These are phyloP conservation scores for Eudyptes chrysolophus DNA, from an alignment of 2,113 vertebrate species.

Conservation along the genomic window DNA sequence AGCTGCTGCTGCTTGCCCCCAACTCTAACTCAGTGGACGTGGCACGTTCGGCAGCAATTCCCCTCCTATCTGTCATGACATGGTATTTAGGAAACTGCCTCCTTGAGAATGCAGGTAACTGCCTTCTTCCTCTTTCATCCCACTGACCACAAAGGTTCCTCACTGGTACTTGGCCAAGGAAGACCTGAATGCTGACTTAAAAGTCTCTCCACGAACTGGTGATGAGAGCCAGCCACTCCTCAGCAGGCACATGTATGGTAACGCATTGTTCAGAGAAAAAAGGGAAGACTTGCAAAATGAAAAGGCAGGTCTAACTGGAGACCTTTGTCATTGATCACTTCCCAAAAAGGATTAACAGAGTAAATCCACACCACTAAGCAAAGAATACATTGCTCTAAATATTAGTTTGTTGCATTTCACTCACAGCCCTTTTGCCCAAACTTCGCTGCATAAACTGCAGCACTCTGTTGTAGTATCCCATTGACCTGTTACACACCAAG, in stretches of 20 bases:
- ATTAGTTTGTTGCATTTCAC: neutral
- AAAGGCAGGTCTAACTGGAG: neutral
- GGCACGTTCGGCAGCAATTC: neutral
- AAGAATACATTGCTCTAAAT: neutral
- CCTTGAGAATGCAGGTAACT: neutral
- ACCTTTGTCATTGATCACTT: neutral
- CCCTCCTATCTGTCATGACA: accelerated
- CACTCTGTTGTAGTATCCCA: neutral
- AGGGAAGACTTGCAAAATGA: neutral
- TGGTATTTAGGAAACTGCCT: neutral
- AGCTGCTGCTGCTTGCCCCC: neutral
- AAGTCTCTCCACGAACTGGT: accelerated
- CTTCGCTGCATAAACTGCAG: neutral
- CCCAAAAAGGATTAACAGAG: neutral
- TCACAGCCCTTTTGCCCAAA: neutral
- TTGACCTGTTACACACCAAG: neutral
- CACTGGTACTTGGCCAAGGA: neutral
- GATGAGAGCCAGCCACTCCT: neutral
- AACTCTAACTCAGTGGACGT: accelerated
- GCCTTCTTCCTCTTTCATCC: neutral
- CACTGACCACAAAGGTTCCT: neutral
- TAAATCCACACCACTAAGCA: neutral
- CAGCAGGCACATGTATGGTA: neutral
- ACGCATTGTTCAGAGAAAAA: neutral
- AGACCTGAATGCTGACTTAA: neutral